Evolutionary conservation across 2,888 invertebrate species (phyloP).

Genomic region (Thyatira batis): DNA sequence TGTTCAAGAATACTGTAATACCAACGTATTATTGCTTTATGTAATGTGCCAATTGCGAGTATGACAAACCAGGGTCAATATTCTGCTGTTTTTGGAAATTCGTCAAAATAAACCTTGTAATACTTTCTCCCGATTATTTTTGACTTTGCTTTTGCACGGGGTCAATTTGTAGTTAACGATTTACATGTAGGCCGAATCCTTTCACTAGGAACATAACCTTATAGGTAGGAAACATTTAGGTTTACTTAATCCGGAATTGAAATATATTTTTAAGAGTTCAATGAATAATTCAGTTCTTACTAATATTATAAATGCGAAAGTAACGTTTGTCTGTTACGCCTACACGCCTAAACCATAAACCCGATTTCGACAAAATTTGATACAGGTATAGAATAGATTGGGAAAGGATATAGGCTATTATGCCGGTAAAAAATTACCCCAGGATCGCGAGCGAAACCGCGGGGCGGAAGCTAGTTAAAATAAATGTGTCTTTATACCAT

Average conservation of each 20-base stretch:
- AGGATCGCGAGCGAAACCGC: no score
- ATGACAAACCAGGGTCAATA: background rate
- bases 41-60: background rate
- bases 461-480: no score
- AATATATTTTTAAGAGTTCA: background rate
- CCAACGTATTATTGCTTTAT: background rate
- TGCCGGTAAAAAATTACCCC: no score
- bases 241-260: background rate
- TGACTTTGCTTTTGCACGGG: background rate
- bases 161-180: background rate
- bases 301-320: no score
- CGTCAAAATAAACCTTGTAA: constrained; percentile 2
- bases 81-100: background rate
- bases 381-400: no score
- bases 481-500: no score
- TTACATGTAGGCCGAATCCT: background rate
- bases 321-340: no score
- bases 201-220: background rate
- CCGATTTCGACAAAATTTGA: no score
- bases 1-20: background rate
- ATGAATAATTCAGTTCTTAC: no score
- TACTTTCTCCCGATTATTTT: constrained; percentile 2
- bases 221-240: background rate
- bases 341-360: no score
- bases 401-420: no score